A percentile compares a stretch with the other conserved stretches of the same genome.
phyloP scores from a whole-genome alignment of 2,888 invertebrate genomes.

The Sepiola atlantica region DNA sequence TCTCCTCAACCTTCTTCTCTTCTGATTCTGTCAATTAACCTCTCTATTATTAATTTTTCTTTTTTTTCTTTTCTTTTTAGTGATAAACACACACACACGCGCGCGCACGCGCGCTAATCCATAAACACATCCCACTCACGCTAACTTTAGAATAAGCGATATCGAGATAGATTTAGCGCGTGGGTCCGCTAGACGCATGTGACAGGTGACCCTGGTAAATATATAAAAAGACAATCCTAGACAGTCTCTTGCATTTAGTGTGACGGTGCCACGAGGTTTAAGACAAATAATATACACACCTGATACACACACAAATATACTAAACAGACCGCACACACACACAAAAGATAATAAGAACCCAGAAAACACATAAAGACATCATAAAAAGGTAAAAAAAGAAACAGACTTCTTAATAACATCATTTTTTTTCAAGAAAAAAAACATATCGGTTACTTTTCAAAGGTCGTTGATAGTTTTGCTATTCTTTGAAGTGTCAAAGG shows the following conservation, averaged over 20 bases:
- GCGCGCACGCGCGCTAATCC: too few relatives aligned
- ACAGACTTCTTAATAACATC: not conserved
- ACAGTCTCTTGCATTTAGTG: not conserved
- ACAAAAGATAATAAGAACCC: not conserved
- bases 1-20: not conserved
- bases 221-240: not conserved
- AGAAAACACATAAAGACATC: too few relatives aligned
- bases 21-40: not conserved
- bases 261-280: not conserved
- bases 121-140: not conserved
- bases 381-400: too few relatives aligned
- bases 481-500: not conserved
- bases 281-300: not conserved
- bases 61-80: too few relatives aligned
- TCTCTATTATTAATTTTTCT: not conserved
- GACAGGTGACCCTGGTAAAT: not conserved
- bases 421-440: not conserved
- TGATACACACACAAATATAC: not conserved
- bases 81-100: too few relatives aligned
- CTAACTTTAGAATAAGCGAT: not conserved
- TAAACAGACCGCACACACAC: not conserved
- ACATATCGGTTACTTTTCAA: not conserved
- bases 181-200: not conserved
- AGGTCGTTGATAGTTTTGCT: not conserved
- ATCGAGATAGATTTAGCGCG: not conserved